Evolutionary conservation across 2,797 vertebrate genomes (phyloP).

Genomic region (Pseudomugil gertrudae): DNA sequence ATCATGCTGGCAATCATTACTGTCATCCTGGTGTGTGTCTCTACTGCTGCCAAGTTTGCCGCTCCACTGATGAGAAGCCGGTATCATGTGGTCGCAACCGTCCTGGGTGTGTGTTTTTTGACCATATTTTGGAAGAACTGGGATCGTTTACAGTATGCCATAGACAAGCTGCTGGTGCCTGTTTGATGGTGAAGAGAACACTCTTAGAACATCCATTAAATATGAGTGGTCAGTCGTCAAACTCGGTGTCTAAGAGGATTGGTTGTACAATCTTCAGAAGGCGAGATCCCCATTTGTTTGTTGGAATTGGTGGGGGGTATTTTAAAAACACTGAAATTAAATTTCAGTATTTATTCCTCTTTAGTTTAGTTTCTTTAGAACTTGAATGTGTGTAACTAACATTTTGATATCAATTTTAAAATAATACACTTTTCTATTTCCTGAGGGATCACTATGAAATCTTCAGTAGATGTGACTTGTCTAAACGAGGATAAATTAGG

Average conservation of each 20-base stretch:
- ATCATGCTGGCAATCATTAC: conserved; percentile 96
- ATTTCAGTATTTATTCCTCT: conserved; percentile 18
- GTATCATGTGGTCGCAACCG: conserved; percentile 87
- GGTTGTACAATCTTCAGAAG: conserved; percentile 76
- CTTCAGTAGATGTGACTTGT: conserved; percentile 10
- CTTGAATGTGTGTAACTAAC: conserved; percentile 61
- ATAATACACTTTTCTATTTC: conserved; percentile 42
- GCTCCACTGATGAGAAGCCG: conserved; percentile 92
- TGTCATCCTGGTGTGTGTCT: conserved; percentile 95
- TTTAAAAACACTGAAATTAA: conserved; percentile 49
- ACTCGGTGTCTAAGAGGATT: conserved; percentile 62
- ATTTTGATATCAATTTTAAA: conserved; percentile 35
- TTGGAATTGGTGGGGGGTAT: conserved; percentile 18
- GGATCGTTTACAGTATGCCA: conserved; percentile 83
- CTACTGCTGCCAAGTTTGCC: conserved; percentile 94
- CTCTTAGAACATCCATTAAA: conserved; percentile 12
- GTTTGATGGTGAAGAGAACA: conserved; percentile 73
- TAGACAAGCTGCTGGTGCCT: conserved; percentile 86
- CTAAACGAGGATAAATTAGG: conserved; percentile 22
- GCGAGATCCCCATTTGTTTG: conserved; percentile 30
- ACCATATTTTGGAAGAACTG: conserved; percentile 94
- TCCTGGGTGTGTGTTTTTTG: conserved; percentile 86
- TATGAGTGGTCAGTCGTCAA: conserved; percentile 29
- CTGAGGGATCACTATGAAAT: conserved; percentile 24
- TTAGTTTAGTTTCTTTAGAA: conserved; percentile 38